phyloP scores from a whole-genome alignment of 2,888 invertebrate genomes.

The Elysia crispata region DNA sequence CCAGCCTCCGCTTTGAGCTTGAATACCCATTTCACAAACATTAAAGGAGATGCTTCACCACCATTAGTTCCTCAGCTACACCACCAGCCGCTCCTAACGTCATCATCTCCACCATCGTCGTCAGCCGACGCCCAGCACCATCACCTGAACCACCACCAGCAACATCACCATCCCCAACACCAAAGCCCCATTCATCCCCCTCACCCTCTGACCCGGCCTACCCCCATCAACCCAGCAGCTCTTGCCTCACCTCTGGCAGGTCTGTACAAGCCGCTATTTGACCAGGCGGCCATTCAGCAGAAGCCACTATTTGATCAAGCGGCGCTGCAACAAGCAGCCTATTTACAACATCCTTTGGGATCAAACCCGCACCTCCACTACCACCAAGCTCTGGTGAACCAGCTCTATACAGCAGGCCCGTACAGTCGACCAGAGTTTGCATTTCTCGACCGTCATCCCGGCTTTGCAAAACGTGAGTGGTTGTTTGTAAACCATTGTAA shows the following conservation, averaged over 20 bases:
- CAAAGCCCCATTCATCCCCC: neutral
- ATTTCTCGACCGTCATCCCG: conserved; percentile 31
- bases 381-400: conserved; percentile 37
- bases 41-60: neutral
- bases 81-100: neutral
- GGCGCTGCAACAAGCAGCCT: conserved; percentile 25
- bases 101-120: conserved; percentile 22
- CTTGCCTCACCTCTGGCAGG: neutral
- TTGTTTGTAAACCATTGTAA: too few species aligned
- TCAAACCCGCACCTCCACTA: conserved; percentile 15
- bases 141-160: neutral
- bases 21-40: neutral
- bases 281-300: conserved; percentile 1
- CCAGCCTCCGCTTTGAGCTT: neutral
- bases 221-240: conserved; percentile 10
- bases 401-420: conserved; percentile 30
- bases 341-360: neutral
- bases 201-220: conserved; percentile 19
- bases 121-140: neutral
- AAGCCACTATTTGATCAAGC: neutral
- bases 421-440: conserved; percentile 16
- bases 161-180: neutral
- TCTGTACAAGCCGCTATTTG: conserved; percentile 34
- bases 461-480: conserved; percentile 33
- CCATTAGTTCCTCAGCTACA: neutral